phyloP scores from a whole-genome alignment of 2,113 vertebrate genomes.

The Alexandromys fortis region DNA sequence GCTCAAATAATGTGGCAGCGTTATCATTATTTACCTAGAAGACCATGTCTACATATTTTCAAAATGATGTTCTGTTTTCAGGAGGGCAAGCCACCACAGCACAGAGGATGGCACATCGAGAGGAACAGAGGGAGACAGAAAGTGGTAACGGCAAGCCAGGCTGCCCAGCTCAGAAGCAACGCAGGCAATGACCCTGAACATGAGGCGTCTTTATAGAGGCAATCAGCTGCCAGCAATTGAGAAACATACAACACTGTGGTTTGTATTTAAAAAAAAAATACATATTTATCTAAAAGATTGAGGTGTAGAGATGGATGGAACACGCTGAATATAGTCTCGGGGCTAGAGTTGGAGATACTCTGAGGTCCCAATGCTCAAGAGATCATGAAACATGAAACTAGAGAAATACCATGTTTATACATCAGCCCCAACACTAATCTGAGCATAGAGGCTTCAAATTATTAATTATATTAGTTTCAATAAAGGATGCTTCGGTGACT shows the following conservation, averaged over 20 bases:
- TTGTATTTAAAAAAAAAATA: neutral
- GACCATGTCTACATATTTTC: constrained; percentile 82
- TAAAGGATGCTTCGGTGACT: neutral
- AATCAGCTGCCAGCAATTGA: neutral
- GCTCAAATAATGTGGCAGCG: constrained; percentile 86
- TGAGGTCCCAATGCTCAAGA: neutral
- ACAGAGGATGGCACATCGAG: neutral
- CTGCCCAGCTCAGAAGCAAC: neutral
- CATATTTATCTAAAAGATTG: neutral
- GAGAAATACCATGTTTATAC: neutral
- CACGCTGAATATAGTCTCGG: neutral
- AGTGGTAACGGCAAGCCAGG: neutral
- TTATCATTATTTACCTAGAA: constrained; percentile 84
- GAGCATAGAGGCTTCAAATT: neutral
- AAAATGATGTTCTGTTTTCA: constrained; percentile 73
- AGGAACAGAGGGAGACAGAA: neutral
- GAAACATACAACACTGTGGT: neutral
- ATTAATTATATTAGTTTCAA: neutral
- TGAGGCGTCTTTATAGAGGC: neutral
- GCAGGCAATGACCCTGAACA: neutral
- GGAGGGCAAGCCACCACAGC: constrained; percentile 8
- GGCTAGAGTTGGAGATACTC: neutral
- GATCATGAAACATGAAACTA: neutral
- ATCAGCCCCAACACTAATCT: neutral
- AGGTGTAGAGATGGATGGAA: neutral